phyloP scores from a whole-genome alignment of 1,140 invertebrate genomes.

The Galendromus occidentalis region DNA sequence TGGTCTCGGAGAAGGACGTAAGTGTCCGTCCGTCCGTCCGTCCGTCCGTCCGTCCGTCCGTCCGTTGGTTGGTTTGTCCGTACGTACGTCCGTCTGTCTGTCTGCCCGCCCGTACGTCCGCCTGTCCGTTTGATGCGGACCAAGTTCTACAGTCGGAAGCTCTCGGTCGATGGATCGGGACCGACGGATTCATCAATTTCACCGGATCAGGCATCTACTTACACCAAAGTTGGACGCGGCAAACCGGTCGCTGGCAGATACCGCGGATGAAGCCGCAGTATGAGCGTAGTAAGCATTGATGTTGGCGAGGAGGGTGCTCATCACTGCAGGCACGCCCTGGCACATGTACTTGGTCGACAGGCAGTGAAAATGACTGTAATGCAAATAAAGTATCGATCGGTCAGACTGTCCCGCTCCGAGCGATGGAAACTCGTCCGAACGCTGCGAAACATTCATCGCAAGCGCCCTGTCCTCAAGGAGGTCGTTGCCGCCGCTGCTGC shows the following conservation, averaged over 20 bases:
- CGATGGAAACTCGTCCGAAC: neutral
- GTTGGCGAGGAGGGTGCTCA: constrained; percentile 94
- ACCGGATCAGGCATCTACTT: constrained; percentile 26
- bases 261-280: constrained; percentile 89
- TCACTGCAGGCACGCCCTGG: constrained; percentile 90
- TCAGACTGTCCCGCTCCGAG: neutral
- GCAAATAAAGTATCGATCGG: neutral
- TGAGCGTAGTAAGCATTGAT: constrained; percentile 99
- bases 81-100: too few relatives aligned
- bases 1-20: too few relatives aligned
- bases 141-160: too few relatives aligned
- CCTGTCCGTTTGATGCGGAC: too few relatives aligned
- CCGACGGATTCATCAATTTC: too few relatives aligned
- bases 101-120: too few relatives aligned
- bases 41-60: too few relatives aligned
- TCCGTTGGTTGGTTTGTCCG: too few relatives aligned
- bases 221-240: constrained; percentile 98
- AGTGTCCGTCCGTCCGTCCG: too few relatives aligned
- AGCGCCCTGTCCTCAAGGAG: neutral
- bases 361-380: constrained; percentile 87
- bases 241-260: constrained; percentile 95
- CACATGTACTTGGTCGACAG: constrained; percentile 97
- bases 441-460: neutral
- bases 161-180: too few relatives aligned
- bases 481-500: neutral